Percentiles rank a stretch among this genome's conserved stretches.
Evolutionary conservation across 2,113 vertebrate genomes (phyloP).

Genomic region (Lepus americanus): DNA sequence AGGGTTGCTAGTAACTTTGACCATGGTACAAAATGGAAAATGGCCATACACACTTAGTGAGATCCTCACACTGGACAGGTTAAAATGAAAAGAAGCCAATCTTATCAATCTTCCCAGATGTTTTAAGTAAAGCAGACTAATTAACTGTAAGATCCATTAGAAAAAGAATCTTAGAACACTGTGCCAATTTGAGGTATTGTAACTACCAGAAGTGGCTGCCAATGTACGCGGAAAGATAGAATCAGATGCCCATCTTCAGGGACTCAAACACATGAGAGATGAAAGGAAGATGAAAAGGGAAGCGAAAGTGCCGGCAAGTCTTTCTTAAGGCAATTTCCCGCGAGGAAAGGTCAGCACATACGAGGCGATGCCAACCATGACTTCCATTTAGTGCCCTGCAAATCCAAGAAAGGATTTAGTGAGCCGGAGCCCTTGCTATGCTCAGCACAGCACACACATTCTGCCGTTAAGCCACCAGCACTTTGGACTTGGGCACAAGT

Average conservation of each 20-base stretch:
- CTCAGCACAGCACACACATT: background rate
- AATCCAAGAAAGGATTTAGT: background rate
- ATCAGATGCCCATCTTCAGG: background rate
- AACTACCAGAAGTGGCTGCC: slow-evolving; percentile 29
- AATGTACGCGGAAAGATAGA: slow-evolving; percentile 38
- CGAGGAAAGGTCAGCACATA: background rate
- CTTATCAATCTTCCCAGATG: background rate
- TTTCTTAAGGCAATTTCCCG: background rate
- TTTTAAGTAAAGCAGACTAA: background rate
- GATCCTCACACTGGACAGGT: background rate
- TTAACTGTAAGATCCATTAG: background rate
- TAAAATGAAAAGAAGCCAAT: slow-evolving; percentile 18
- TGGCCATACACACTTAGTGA: background rate
- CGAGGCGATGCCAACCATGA: background rate
- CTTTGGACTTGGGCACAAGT: background rate
- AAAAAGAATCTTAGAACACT: background rate
- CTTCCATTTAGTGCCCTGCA: background rate
- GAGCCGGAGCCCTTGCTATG: background rate
- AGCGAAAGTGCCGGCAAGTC: background rate
- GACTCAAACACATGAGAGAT: background rate
- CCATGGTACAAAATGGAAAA: background rate
- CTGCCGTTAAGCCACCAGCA: background rate
- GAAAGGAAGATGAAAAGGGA: background rate
- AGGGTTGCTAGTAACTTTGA: background rate
- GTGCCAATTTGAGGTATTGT: background rate